Evolutionary conservation across 2,113 vertebrate species (phyloP).

Genomic region (Vireo altiloquus): DNA sequence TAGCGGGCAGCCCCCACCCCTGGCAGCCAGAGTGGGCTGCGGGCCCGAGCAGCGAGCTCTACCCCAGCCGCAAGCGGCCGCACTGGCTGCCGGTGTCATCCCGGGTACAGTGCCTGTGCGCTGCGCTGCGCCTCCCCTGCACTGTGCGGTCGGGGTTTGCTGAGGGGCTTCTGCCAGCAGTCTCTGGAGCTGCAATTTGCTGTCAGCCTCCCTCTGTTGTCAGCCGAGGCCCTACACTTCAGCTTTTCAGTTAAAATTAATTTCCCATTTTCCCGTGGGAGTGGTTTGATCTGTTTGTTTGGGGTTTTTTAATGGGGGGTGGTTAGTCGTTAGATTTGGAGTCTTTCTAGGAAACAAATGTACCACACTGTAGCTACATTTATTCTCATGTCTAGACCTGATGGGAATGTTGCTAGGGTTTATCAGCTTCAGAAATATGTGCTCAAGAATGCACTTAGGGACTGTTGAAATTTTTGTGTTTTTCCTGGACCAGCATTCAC

Average conservation of each 20-base stretch:
- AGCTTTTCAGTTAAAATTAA: not conserved
- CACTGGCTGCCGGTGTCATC: not conserved
- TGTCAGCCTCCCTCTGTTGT: not conserved
- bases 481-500: not conserved
- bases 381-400: not conserved
- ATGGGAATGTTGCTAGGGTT: not conserved
- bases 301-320: not conserved
- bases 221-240: not conserved
- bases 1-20: fast-evolving
- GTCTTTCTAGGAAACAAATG: not conserved
- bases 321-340: not conserved
- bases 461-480: not conserved
- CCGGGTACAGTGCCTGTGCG: fast-evolving
- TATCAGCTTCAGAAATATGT: not conserved
- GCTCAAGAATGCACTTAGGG: not conserved
- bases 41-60: not conserved
- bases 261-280: not conserved
- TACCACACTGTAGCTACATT: not conserved
- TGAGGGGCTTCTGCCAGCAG: not conserved
- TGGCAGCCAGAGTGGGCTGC: not conserved
- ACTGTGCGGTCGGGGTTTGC: not conserved
- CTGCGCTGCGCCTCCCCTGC: not conserved
- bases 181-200: not conserved
- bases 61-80: not conserved
- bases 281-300: not conserved